Evolutionary conservation across 2,797 vertebrate genomes (phyloP), one percentile per base, ranked within the genome.

Genomic region (Emydoidea blandingii): DNA sequence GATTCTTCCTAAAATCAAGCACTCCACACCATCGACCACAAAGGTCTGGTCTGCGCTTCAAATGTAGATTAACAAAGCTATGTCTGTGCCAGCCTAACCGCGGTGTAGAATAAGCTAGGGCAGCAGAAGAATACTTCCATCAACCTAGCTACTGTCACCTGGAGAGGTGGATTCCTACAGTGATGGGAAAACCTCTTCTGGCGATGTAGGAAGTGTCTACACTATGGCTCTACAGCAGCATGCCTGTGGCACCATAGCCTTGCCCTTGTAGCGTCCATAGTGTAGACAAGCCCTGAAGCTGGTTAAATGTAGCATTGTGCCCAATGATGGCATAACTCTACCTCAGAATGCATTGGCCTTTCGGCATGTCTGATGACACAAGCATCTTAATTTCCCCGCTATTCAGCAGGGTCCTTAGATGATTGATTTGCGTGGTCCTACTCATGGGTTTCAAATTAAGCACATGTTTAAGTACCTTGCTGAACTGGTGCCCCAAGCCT

Each of bases 261-360:
- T 37, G 65, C 18, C 18, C n/a, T 5, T 19, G n/a, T 37, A 10
- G 65, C 5, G 10, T 68, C 65, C 18, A 3, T 68, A 37, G n/a
- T 68, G 65, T 19, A 68, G 34, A 68, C 65, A 68, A 68, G 34
- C 8, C 18, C 65, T 68, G 31, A 62, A 15, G 15, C 12, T 82
- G 44, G 74, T 65, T 54, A 5, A 9, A 9, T 21, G 74, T 7
- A 0, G 2, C 4, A 44, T 9, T 44, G 37, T 12, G 56, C 5
- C 27, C 6, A 37, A 1, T 37, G 0, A 1, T 54, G 47, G 25
- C 72, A 54, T 41, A 53, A 41, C 56, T 18, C 85, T 76, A 12
- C 47, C 1, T 49, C 19, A 2, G 34, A 27, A 0, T 8, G 54
- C 5, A 0, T 1, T 23, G 50, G 4, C 41, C 41, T 37, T 1